Evolutionary conservation across 1,140 invertebrate species (phyloP).

Genomic region (Gerris buenoi): DNA sequence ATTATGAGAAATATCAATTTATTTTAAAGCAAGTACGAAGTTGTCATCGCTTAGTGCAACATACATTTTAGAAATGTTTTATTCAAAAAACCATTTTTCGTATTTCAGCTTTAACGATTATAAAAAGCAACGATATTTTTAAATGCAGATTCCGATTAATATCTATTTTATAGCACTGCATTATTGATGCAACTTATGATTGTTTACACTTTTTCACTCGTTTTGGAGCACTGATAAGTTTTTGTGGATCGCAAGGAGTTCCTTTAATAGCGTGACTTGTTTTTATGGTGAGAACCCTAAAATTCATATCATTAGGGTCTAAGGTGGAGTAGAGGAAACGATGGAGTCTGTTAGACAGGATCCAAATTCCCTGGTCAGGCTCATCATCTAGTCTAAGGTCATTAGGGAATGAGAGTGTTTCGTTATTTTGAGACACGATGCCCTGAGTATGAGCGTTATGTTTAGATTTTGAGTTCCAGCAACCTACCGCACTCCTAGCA

Average conservation of each 20-base stretch:
- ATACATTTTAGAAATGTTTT: too few relatives aligned
- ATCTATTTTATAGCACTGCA: too few relatives aligned
- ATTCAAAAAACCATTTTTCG: too few relatives aligned
- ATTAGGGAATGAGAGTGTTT: conserved; percentile 56
- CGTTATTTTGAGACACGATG: conserved; percentile 39
- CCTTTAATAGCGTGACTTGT: conserved; percentile 41
- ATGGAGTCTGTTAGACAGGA: conserved; percentile 54
- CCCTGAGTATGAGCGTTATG: conserved; percentile 39
- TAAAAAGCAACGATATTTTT: too few relatives aligned
- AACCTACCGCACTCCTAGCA: conserved; percentile 51
- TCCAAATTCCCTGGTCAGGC: conserved; percentile 48
- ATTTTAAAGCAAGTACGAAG: too few relatives aligned
- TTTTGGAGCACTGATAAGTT: too few relatives aligned
- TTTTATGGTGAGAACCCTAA: conserved; percentile 47
- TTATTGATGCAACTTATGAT: too few relatives aligned
- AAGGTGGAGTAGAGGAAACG: conserved; percentile 52
- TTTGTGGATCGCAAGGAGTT: conserved; percentile 58
- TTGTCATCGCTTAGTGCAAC: too few relatives aligned
- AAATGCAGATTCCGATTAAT: too few relatives aligned
- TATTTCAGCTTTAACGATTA: too few relatives aligned
- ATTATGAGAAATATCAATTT: too few relatives aligned
- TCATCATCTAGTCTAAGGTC: conserved; percentile 59
- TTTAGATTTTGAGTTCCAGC: conserved; percentile 46
- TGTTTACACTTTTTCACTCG: too few relatives aligned
- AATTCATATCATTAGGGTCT: conserved; percentile 49